Conservation (phyloP, 2,113 vertebrate genomes). For the Dolichallabes microphthalmus region DNA sequence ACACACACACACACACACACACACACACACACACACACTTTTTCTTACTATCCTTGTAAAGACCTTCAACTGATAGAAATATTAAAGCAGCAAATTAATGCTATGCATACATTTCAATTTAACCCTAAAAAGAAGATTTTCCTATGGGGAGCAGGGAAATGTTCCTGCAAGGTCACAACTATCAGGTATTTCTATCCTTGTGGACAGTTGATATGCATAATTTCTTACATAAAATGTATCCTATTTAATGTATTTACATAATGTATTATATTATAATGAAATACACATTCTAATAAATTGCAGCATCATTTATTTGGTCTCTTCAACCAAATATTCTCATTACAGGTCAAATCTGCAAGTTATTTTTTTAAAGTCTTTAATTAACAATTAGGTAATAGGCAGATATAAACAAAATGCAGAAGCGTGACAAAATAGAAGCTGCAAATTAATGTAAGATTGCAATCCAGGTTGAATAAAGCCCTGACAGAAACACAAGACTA, state of each 20-base stretch:
- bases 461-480: background rate
- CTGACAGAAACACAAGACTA: background rate
- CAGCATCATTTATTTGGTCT: background rate
- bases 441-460: constrained; percentile 3
- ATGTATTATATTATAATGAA: no score
- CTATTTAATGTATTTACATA: no score
- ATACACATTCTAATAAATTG: no score
- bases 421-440: background rate
- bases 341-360: constrained; percentile 22
- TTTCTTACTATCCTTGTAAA: background rate
- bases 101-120: no score
- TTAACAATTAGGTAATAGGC: background rate
- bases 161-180: no score
- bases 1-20: background rate
- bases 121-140: background rate
- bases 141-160: background rate
- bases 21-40: background rate
- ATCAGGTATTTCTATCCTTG: no score
- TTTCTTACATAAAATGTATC: no score
- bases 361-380: background rate
- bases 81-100: no score
- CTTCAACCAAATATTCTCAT: background rate
- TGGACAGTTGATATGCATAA: no score
- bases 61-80: no score
- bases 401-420: constrained; percentile 2